These are phyloP conservation scores for Tanypteryx hageni DNA, from an alignment of 2,888 invertebrate species.

Conservation along the genomic window DNA sequence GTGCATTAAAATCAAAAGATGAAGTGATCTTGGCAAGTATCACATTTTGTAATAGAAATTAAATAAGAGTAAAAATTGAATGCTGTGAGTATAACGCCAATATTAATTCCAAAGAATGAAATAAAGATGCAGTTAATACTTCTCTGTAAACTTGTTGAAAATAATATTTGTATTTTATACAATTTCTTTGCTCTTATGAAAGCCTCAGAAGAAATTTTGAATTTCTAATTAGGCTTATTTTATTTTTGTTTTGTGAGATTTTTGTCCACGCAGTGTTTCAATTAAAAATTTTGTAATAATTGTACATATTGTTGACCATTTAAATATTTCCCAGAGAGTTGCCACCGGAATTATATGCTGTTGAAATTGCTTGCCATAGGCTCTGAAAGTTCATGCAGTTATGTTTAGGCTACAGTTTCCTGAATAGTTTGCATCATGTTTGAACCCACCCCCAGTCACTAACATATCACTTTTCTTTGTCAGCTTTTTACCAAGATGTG, in stretches of 20 bases:
- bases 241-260: background rate
- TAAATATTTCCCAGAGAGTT: constrained; percentile 27
- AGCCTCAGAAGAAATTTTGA: constrained; percentile 31
- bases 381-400: constrained; percentile 5
- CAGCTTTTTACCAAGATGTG: background rate
- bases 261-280: constrained; percentile 26
- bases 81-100: constrained; percentile 59
- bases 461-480: background rate
- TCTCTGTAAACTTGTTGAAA: constrained; percentile 50
- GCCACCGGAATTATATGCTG: background rate
- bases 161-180: constrained; percentile 48
- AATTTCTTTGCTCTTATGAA: constrained; percentile 45
- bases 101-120: constrained; percentile 54
- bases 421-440: background rate
- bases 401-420: background rate
- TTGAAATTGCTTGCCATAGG: constrained; percentile 41
- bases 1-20: constrained; percentile 61
- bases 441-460: background rate
- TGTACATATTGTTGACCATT: constrained; percentile 60
- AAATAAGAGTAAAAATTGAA: constrained; percentile 38
- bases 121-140: constrained; percentile 44
- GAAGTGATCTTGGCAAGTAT: constrained; percentile 45
- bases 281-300: constrained; percentile 35
- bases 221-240: constrained; percentile 36
- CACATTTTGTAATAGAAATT: constrained; percentile 45